Base-by-base conservation (phyloP, 2,113 vertebrate species). In the Microtus oregoni region DNA sequence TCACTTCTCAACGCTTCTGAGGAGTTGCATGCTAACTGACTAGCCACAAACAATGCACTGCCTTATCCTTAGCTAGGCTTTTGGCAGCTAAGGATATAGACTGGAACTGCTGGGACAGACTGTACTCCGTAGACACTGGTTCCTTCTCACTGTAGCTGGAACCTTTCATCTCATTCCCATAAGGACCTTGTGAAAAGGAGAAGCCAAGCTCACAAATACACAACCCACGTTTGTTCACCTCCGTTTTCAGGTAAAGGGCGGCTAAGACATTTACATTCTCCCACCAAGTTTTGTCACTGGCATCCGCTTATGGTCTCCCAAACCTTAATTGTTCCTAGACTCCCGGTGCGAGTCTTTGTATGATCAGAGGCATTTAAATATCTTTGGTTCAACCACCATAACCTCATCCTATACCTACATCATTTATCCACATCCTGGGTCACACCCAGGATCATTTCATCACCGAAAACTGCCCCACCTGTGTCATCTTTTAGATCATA, bases 401-500 rank as follows among this genome's bases (percentile, higher is more conserved):
- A 94, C 32, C 5, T 72, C 85, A 76, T 82, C 28, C n/a, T 86
- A 24, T 0, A 32, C 32, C 32, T 24, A 88, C 15, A 63, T 88
- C 65, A 94, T 28, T 89, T 88, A 47, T 65, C 41, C 12, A 94
- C 19, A 92, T 22, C 38, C 41, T 67, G 9, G 17, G 30, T 26
- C 77, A 67, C n/a, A 86, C 47, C 7, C 67, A 73, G 22, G 28
- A 35, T 83, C 52, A 73, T 65, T 86, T 92, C 47, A 85, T 91
- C 58, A 86, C 68, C 38, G 11, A 28, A 28, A 85, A 88, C 32
- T 78, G 19, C 17, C 76, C 58, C 20, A 94, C 32, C n/a, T 82
- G 26, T 94, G 90, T 65, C 88, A 96, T 78, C 28, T 89, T 87
- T 79, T 93, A 73, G 77, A 87, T 65, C 22, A 44, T 28, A 87